Base-by-base conservation (phyloP, 1,140 invertebrate genomes). In the Dryas iulia region DNA sequence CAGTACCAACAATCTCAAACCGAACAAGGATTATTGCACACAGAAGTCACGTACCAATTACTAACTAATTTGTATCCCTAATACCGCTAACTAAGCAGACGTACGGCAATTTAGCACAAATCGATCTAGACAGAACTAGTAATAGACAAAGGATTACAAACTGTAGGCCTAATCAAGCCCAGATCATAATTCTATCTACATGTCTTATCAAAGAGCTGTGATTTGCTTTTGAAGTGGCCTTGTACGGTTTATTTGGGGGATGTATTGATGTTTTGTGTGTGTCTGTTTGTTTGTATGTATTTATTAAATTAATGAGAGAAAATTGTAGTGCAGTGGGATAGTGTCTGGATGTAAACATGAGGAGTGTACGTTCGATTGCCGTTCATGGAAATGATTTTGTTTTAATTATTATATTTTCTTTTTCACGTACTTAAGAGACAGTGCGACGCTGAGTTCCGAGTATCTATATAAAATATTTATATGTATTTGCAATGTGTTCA, bases 111-210 rank as follows among this genome's bases (percentile, higher is more conserved):
- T 71, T 64, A 60, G 21, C 39, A 39, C 69, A 58, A 67, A 71
- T 74, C 63, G 68, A 65, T 74, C 56, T 69, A 61, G 69, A 61
- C 58, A 56, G 59, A 62, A 70, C 73, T 66, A 61, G 68, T 76
- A 73, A 76, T 71, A 66, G 74, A 76, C 74, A 76, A 76, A 76
- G 74, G 74, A 67, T 73, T 70, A 73, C 73, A 70, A 67, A 68
- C 73, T 69, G 62, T 59, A 58, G 70, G 69, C 63, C 57, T 67
- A 66, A 73, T 73, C 72, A 73, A 62, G 30, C 39, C 35, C 58
- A 53, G 64, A 62, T 53, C 69, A 66, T 76, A 76, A 76, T 73
- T 73, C 72, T 59, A 76, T 76, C 72, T 76, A 66, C 69, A 76
- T 73, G 72, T 74, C 74, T 76, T 76, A 76, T 76, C 74, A 74